Evolutionary conservation across 2,888 invertebrate genomes (phyloP).

Genomic region (Cephonodes hylas): DNA sequence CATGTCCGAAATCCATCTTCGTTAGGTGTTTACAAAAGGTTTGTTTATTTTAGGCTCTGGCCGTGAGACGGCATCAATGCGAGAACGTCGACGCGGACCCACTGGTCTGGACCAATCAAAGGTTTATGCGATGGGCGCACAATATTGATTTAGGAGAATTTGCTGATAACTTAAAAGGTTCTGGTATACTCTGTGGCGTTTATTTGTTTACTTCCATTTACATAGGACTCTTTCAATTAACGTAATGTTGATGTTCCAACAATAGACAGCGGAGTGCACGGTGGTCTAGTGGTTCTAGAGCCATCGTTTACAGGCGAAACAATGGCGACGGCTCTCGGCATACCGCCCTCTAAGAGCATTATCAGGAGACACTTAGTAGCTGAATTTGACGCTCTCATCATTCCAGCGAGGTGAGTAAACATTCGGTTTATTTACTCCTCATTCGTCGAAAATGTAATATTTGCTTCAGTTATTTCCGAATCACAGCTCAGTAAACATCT

Average conservation of each 20-base stretch:
- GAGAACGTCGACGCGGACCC: conserved; percentile 95
- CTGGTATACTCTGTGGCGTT: conserved; percentile 24
- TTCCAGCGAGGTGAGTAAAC: conserved; percentile 91
- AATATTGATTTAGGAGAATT: conserved; percentile 97
- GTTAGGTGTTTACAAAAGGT: conserved; percentile 35
- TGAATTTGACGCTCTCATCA: conserved; percentile 93
- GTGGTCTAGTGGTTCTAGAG: conserved; percentile 95
- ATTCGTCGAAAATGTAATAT: conserved; percentile 45
- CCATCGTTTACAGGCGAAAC: conserved; percentile 97
- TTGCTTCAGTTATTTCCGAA: conserved; percentile 30
- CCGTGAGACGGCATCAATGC: conserved; percentile 92
- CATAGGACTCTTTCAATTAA: conserved; percentile 2
- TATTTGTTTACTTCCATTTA: conserved; percentile 12
- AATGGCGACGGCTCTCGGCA: conserved; percentile 95
- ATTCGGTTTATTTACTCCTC: conserved; percentile 17
- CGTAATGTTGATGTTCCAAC: conserved; percentile 19
- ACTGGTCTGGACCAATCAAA: conserved; percentile 97
- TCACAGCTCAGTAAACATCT: conserved; percentile 8
- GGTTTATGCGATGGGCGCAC: conserved; percentile 96
- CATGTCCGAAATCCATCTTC: conserved; percentile 38
- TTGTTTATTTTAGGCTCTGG: conserved; percentile 84
- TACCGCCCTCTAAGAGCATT: conserved; percentile 95
- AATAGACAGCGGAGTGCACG: conserved; percentile 96
- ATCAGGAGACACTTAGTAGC: conserved; percentile 94
- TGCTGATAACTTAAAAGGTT: conserved; percentile 95